phyloP scores from a whole-genome alignment of 2,797 vertebrate genomes.

The Coluber constrictor region DNA sequence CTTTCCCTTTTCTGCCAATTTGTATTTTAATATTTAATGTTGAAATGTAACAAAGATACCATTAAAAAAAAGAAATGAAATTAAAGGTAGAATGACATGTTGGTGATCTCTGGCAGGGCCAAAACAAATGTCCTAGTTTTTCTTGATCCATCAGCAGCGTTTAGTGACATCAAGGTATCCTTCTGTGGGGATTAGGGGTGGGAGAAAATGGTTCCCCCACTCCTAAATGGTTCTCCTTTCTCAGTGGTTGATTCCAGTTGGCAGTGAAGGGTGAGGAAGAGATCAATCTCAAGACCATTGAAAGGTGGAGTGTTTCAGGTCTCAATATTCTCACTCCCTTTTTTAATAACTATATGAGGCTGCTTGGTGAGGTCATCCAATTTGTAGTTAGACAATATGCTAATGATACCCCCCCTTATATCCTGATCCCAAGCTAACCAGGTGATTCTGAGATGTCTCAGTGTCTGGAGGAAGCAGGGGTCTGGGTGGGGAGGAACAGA shows the following conservation, averaged over 20 bases:
- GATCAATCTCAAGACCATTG: not conserved
- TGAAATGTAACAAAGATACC: not conserved
- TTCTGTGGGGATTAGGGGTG: not conserved
- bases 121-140: not conserved
- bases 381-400: not conserved
- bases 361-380: not conserved
- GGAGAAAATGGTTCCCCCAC: not conserved
- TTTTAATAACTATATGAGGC: not conserved
- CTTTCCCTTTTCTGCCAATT: not conserved
- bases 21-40: not conserved
- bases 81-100: not conserved
- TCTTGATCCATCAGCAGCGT: not conserved
- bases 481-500: not conserved
- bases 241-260: not conserved
- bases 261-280: not conserved
- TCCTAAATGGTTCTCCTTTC: not conserved
- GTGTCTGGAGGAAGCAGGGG: not conserved
- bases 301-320: not conserved
- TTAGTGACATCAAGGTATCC: not conserved
- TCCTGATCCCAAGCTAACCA: not conserved
- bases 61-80: not conserved
- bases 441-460: not conserved
- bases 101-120: not conserved
- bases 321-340: not conserved
- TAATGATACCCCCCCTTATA: not conserved